Base-by-base conservation (phyloP, 2,888 invertebrate species). In the Drosophila helvetica region DNA sequence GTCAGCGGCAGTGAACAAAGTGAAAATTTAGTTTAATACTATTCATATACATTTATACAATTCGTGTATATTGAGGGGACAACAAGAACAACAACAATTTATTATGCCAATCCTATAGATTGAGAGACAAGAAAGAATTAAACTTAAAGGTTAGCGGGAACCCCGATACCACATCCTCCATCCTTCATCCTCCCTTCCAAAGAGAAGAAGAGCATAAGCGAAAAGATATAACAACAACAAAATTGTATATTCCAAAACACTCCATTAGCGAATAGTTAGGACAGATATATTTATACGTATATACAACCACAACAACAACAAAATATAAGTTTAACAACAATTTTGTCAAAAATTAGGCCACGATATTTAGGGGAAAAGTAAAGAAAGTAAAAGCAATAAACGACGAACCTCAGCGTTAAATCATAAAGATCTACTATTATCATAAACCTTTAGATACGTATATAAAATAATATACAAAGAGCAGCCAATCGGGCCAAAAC, bases 201-300 rank as follows among this genome's bases (percentile, higher is more conserved):
- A 25, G 47, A 48, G 47, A 47, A 57, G 33, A 38, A 38, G 38
- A 38, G 18, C 33, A 33, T 30, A 19, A 25, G 25, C 42, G 42
- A 19, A 42, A 18, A 59, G 59, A 61, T 58, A 59, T 19, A 70
- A 46, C 54, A 64, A 58, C 63, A 68, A 67, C 73, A 68, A 66
- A 73, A 78, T 66, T 68, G 75, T 78, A 81, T 79, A 85, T 87
- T 84, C 80, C 86, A 79, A 80, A 83, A 89, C 90, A 90, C 89
- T 90, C 86, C 88, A 88, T 84, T 90, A 89, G 84, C 72, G 86
- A 73, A 76, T 90, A 89, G 88, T 82, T 89, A 88, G 80, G 76
- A 75, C 76, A 78, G 80, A 82, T 77, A 77, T 74, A 68, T 63
- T 60, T 70, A 77, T 69, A 74, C 30, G 48, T 56, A 58, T 38